Percentiles rank a stretch among this genome's conserved stretches.
phyloP scores from a whole-genome alignment of 2,797 vertebrate genomes.

The Pygocentrus nattereri region DNA sequence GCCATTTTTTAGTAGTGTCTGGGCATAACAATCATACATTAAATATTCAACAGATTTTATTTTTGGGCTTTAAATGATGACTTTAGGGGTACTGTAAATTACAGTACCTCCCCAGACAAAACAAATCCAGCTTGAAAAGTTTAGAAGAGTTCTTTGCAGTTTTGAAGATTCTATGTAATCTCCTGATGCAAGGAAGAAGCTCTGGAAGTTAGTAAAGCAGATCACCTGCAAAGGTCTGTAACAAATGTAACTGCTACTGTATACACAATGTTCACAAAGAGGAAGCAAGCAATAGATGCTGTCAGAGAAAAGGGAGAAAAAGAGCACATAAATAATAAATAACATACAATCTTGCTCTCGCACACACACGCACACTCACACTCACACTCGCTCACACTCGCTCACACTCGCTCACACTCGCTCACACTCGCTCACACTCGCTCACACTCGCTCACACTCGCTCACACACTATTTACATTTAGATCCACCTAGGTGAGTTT shows the following conservation, averaged over 20 bases:
- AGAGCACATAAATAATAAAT: slow-evolving; percentile 35
- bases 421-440: background rate
- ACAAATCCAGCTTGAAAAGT: background rate
- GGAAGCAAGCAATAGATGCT: slow-evolving; percentile 9
- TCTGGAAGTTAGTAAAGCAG: background rate
- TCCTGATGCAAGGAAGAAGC: background rate
- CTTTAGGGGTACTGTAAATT: too few species aligned
- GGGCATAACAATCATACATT: too few species aligned
- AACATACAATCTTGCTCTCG: background rate
- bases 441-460: slow-evolving; percentile 12
- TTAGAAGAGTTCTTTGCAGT: background rate
- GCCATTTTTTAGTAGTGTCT: too few species aligned
- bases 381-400: slow-evolving; percentile 6
- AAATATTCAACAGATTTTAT: too few species aligned
- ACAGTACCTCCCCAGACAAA: background rate
- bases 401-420: background rate
- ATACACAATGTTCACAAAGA: slow-evolving; percentile 4
- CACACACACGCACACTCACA: slow-evolving; percentile 13
- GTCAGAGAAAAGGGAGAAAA: slow-evolving; percentile 20
- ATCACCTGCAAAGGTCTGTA: background rate
- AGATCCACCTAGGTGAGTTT: background rate
- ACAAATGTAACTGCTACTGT: slow-evolving; percentile 12
- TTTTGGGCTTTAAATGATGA: too few species aligned
- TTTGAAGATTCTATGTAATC: background rate
- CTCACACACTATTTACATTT: slow-evolving; percentile 30